Evolutionary conservation across 2,888 invertebrate genomes (phyloP), one percentile per base, ranked within the genome.

Genomic region (Nemotelus nigrinus): DNA sequence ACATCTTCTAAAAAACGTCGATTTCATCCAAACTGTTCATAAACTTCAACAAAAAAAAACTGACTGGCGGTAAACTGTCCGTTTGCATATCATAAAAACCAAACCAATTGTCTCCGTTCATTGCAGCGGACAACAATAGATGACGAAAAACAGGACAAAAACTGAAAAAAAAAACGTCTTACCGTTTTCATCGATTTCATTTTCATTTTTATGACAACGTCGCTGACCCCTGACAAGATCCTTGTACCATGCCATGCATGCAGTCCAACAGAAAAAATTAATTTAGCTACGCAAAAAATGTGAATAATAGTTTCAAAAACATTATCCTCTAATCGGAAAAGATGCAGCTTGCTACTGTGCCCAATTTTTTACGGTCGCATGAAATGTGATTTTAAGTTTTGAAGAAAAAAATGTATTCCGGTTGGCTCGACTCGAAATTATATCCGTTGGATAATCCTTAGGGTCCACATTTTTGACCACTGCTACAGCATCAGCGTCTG

Each of bases 41-140:
- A 57, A 8, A 60, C 60, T 25, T 3, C 43, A 1, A 72, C 10
- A 47, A 5, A 50, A 63, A 41, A 71, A 63, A 63, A 70, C 7
- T 8, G 3, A 43, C 50, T 60, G n/a, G 39, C 7, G 5, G 50
- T 41, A 63, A 68, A n/a, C 39, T 68, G 67, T 63, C 74, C 60
- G 74, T 74, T 74, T 74, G 74, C 74, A 74, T 74, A 74, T 74
- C 74, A 74, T 63, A 63, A 58, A 60, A 57, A 60, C 60, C 25
- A 41, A 5, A 48, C 44, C 44, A 44, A 71, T 71, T 72, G 72
- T 58, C 60, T 44, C 25, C 47, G 6, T 47, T 72, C 47, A 45
- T 72, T 60, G 58, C 47, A 3, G 10, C 63, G 8, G 48, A 60
- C 70, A 55, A 55, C 70, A 70, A 70, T 55, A 25, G 39, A 5